Base-by-base conservation (phyloP, 2,888 invertebrate genomes). In the Cosmopolites sordidus region DNA sequence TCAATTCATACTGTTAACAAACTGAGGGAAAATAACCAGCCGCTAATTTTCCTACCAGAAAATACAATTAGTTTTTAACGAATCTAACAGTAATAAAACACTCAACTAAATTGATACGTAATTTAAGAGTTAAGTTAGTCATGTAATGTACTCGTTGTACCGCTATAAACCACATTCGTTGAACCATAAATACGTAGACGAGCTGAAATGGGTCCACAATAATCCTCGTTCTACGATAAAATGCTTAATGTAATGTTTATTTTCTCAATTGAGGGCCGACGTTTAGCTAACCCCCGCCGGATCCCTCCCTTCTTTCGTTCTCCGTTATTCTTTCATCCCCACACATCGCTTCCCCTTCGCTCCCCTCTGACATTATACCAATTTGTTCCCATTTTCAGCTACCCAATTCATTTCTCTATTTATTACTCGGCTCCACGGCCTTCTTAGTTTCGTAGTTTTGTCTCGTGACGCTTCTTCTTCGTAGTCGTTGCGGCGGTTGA, bases 311-410 rank as follows among this genome's bases (percentile, higher is more conserved):
- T 54, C 48, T 48, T 42, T 15, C 6, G 38, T 47, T 49, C 55
- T 51, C 45, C 43, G 51, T 51, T 51, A 56, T 60, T 59, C 57
- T 62, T 63, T 63, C 62, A 54, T 63, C 60, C 64, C 63, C 33
- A n/a, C 11, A 33, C 33, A 11, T 5, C 22, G 22, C 8, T 9
- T 9, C 38, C 38, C 38, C 38, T 38, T 9, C 22, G 22, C 11
- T 33, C 33, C 33, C 33, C 57, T 58, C 54, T 57, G 62, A 62
- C 64, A 64, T 64, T 63, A 63, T 61, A 62, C 64, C 65, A 65
- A 65, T 65, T 65, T 65, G 65, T 64, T 63, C 64, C 64, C 64
- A 60, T 63, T 65, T 63, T 61, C 65, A 64, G 64, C 63, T 64
- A 62, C 60, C 61, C 62, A 64, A 64, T 64, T 64, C 63, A 64